A percentile compares a stretch with the other conserved stretches of the same genome.
Conservation (phyloP, 2,888 invertebrate species). For the Mesorhabditis spiculigera region DNA sequence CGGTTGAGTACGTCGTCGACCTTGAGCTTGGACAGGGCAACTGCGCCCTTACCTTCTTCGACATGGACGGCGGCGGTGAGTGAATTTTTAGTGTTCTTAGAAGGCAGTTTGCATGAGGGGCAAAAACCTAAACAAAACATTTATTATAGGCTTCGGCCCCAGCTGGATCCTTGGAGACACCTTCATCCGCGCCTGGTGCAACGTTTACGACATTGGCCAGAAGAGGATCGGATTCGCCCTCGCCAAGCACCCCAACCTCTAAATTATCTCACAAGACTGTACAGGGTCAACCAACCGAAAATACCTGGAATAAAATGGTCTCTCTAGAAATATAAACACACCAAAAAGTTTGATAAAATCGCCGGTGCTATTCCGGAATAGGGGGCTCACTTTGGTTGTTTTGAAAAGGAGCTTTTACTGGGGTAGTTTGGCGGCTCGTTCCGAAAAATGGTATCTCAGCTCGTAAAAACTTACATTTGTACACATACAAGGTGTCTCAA, state of each 20-base stretch:
- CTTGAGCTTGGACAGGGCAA: conserved; percentile 28
- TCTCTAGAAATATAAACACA: too few relatives aligned
- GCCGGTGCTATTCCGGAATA: too few relatives aligned
- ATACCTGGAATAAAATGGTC: too few relatives aligned
- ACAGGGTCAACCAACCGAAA: background rate
- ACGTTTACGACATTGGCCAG: conserved; percentile 40
- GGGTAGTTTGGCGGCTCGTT: too few relatives aligned
- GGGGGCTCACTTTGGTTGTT: too few relatives aligned
- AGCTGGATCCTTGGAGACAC: conserved; percentile 39
- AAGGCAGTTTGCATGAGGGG: background rate
- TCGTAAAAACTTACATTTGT: too few relatives aligned
- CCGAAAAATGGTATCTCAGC: too few relatives aligned
- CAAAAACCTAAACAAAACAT: too few relatives aligned
- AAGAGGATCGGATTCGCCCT: conserved; percentile 21
- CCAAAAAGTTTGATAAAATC: too few relatives aligned
- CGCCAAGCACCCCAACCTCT: conserved; percentile 10
- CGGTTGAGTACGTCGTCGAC: conserved; percentile 50
- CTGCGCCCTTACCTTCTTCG: conserved; percentile 16
- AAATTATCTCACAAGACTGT: background rate
- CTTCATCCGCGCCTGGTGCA: conserved; percentile 42
- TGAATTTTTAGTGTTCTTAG: conserved; percentile 22
- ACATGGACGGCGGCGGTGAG: conserved; percentile 16
- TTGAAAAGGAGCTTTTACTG: too few relatives aligned
- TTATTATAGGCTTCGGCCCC: conserved; percentile 13
- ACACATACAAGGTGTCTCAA: too few relatives aligned